Evolutionary conservation across 1,140 invertebrate species (phyloP), one percentile per base, ranked within the genome.

Genomic region (Batillaria attramentaria): DNA sequence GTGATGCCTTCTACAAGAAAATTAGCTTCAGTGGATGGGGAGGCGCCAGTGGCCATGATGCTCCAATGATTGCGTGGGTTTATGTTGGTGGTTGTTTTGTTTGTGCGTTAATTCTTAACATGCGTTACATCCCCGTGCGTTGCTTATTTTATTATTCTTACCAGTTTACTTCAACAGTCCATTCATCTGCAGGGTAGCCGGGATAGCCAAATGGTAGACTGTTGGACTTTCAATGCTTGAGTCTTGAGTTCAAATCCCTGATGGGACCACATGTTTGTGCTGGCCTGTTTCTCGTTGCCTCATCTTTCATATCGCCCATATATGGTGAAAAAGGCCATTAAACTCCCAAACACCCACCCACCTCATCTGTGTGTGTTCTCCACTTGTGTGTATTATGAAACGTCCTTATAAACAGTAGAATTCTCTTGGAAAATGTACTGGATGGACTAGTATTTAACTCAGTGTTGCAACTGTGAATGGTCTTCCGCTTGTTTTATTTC

Each of bases 1-100:
- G 90, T 73, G 89, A 91, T 84, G 73, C 77, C 24, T 88, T 88
- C 80, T 90, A 90, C 65, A 87, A 85, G 46, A 81, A 69, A 41
- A 24, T 88, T 31, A 89, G 88, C 77, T 88, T 77, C 74, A 54
- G 62, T 80, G 90, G 89, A 13, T 88, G 88, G 86, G 90, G 87
- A 50, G 90, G 90, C 57, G 72, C 88, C 28, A 88, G 86, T 78
- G 90, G 90, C 6, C 88, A 90, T 81, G 90, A 91, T 80, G 88
- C 90, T 31, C 86, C 88, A 16, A 88, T 91, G 84, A 91, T 91
- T 73, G 90, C 90, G 80, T 90, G 81, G 73, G 86, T 84, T 42
- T 0, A 62, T 39, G 16, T 39, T 42, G 24, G 8, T 72, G 60
- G 10, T n/a, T n/a, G 16, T 2, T n/a, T n/a, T n/a, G 24, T n/a